Conservation (phyloP, 2,113 vertebrate genomes). For the Halcyon senegalensis region DNA sequence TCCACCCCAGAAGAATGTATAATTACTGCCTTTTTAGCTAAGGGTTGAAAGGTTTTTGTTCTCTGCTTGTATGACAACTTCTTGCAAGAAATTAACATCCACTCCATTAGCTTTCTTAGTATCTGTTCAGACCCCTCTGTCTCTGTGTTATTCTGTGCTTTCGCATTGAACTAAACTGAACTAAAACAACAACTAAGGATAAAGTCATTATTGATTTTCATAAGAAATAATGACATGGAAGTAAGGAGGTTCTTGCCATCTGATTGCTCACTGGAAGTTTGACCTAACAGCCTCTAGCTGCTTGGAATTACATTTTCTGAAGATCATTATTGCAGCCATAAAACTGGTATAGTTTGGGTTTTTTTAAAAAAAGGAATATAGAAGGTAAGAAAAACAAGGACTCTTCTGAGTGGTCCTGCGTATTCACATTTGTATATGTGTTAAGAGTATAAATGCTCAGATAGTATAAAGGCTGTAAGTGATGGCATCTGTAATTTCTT, state of each 20-base stretch:
- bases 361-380: neutral
- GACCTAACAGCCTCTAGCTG: neutral
- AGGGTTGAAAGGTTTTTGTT: neutral
- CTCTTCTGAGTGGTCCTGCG: neutral
- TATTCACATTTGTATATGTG: neutral
- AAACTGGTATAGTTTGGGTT: neutral
- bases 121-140: neutral
- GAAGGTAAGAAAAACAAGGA: neutral
- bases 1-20: neutral
- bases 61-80: neutral
- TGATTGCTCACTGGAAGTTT: neutral
- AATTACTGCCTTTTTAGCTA: neutral
- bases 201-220: neutral
- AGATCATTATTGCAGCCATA: neutral
- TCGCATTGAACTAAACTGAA: neutral
- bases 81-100: neutral
- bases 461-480: neutral
- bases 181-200: neutral
- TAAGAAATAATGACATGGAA: neutral
- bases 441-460: neutral
- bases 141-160: neutral
- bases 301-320: neutral
- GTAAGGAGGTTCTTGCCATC: neutral
- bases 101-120: neutral
- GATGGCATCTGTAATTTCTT: conserved; percentile 28